Evolutionary conservation across 2,888 invertebrate species (phyloP).

Genomic region (Plagodis dolabraria): DNA sequence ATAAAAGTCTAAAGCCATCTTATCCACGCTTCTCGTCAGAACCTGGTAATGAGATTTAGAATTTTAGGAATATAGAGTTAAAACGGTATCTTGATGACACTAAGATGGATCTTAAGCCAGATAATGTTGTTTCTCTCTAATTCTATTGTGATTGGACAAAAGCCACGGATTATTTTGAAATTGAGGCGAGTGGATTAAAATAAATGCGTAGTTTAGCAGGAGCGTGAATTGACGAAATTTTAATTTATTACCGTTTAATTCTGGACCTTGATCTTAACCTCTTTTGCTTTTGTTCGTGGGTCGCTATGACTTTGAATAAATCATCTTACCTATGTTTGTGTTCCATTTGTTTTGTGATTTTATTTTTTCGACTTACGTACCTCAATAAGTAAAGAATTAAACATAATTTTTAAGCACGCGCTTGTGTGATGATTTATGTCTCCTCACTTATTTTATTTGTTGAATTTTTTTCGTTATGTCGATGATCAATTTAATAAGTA

Average conservation of each 20-base stretch:
- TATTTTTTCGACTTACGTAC: background rate
- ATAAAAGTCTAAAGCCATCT: too few species aligned
- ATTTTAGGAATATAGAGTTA: background rate
- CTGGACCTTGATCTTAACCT: constrained; percentile 3
- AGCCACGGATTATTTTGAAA: constrained; percentile 19
- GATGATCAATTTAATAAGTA: too few species aligned
- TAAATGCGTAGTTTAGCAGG: background rate
- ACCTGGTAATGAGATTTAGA: background rate
- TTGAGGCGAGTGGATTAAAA: background rate
- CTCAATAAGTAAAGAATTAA: background rate
- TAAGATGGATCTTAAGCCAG: constrained; percentile 14
- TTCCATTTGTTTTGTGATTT: background rate
- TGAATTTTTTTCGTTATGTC: too few species aligned
- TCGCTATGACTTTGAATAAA: background rate
- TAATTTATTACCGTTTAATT: background rate
- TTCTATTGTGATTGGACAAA: constrained; percentile 27
- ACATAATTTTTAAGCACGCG: too few species aligned
- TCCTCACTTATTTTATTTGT: too few species aligned
- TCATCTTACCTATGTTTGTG: background rate
- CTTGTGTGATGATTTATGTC: too few species aligned
- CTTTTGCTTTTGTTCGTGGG: background rate
- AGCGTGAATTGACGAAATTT: background rate
- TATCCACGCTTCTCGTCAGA: too few species aligned
- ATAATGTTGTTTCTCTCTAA: constrained; percentile 20
- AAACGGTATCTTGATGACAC: constrained; percentile 1